Conservation (phyloP, 2,113 vertebrate species). For the Shinisaurus crocodilurus region DNA sequence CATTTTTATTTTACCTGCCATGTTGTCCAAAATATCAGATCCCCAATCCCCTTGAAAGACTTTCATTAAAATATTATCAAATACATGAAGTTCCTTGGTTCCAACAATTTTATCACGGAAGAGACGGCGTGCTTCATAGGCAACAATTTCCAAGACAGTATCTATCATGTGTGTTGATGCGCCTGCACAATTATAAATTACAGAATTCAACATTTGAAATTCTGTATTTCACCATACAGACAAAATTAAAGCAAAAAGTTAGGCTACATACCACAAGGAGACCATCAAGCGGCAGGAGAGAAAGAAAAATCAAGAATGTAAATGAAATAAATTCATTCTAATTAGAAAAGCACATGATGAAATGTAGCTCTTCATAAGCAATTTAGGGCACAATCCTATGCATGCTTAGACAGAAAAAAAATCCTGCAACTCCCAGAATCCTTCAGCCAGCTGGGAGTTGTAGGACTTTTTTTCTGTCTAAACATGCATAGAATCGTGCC, state of each 20-base stretch:
- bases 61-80: slow-evolving; percentile 90
- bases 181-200: slow-evolving; percentile 68
- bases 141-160: slow-evolving; percentile 89
- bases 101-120: slow-evolving; percentile 94
- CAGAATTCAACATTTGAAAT: slow-evolving; percentile 6
- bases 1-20: slow-evolving; percentile 82
- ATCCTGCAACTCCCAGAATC: too few species aligned
- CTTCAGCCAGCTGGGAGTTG: too few species aligned
- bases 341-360: neutral
- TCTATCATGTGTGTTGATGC: slow-evolving; percentile 83
- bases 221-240: slow-evolving; percentile 32
- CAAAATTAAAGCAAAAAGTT: slow-evolving; percentile 40
- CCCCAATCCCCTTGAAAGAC: slow-evolving; percentile 92
- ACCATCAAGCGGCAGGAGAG: slow-evolving; percentile 51
- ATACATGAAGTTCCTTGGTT: slow-evolving; percentile 85
- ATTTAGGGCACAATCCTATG: neutral
- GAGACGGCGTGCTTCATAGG: slow-evolving; percentile 89
- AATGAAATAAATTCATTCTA: slow-evolving; percentile 1
- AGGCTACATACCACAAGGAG: slow-evolving; percentile 62
- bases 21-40: slow-evolving; percentile 87
- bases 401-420: too few species aligned
- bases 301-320: slow-evolving; percentile 25
- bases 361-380: slow-evolving; percentile 15
- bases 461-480: too few species aligned
- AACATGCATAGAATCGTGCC: too few species aligned